These are phyloP conservation scores for Pollimyrus isidori DNA, from an alignment of 2,113 vertebrate species.

Conservation along the genomic window DNA sequence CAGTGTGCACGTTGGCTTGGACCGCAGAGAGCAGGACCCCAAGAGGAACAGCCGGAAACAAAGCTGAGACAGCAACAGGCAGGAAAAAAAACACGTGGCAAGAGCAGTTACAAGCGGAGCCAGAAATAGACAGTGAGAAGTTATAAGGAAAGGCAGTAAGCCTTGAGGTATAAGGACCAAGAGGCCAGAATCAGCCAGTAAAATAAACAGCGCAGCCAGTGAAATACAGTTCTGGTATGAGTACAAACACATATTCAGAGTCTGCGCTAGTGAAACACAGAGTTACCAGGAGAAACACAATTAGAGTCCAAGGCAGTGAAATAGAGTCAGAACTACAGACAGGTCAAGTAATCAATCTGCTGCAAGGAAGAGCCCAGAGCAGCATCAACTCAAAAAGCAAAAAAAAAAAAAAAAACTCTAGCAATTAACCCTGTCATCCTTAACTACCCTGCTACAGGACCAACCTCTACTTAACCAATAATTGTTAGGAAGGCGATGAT, in stretches of 20 bases:
- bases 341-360: not conserved
- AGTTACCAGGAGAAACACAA: not conserved
- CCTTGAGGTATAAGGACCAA: not conserved
- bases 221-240: not conserved
- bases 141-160: not conserved
- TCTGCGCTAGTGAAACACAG: not conserved
- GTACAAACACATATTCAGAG: not conserved
- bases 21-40: not conserved
- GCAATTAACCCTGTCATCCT: conserved; percentile 26
- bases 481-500: conserved; percentile 39
- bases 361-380: not conserved
- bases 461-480: conserved; percentile 22
- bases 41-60: conserved; percentile 25
- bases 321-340: not conserved
- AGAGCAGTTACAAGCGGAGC: not conserved
- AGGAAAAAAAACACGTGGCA: conserved; percentile 23
- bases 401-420: not conserved
- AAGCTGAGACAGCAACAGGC: not conserved
- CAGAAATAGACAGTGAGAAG: not conserved
- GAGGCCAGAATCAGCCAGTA: not conserved
- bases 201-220: not conserved
- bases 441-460: conserved; percentile 43
- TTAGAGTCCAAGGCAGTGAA: not conserved
- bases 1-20: conserved; percentile 11
- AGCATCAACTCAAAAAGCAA: not conserved